Evolutionary conservation across 2,888 invertebrate species (phyloP).

Genomic region (Crioceris asparagi): DNA sequence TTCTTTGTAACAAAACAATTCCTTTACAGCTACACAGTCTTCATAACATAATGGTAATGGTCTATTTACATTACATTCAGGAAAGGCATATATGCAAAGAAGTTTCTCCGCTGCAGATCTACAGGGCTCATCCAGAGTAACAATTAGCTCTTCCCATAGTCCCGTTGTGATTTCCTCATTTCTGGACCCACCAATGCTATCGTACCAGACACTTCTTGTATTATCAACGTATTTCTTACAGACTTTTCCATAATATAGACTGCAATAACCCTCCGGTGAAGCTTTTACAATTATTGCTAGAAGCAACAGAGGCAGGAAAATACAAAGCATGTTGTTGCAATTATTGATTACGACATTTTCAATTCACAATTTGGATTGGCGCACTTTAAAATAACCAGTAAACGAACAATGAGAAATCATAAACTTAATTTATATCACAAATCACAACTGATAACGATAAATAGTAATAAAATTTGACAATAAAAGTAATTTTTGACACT

Average conservation of each 20-base stretch:
- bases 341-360: no score
- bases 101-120: slow-evolving; percentile 80
- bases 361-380: no score
- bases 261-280: slow-evolving; percentile 57
- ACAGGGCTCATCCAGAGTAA: slow-evolving; percentile 70
- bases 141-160: slow-evolving; percentile 79
- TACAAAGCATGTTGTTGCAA: no score
- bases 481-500: no score
- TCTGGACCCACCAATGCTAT: slow-evolving; percentile 58
- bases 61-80: slow-evolving; percentile 53
- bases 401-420: no score
- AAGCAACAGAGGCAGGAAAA: background rate
- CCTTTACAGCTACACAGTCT: slow-evolving; percentile 84
- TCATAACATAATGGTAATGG: slow-evolving; percentile 81
- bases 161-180: slow-evolving; percentile 78
- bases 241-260: slow-evolving; percentile 70
- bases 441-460: no score
- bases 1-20: slow-evolving; percentile 85
- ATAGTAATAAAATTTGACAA: no score
- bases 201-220: slow-evolving; percentile 45
- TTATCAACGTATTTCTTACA: slow-evolving; percentile 41
- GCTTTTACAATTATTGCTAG: slow-evolving; percentile 6
- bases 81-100: slow-evolving; percentile 87
- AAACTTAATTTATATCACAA: no score
- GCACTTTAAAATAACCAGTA: no score